A percentile compares a stretch with the other conserved stretches of the same genome.
These are phyloP conservation scores for Cerastis rubricosa DNA, from an alignment of 2,888 invertebrate species.

Conservation along the genomic window DNA sequence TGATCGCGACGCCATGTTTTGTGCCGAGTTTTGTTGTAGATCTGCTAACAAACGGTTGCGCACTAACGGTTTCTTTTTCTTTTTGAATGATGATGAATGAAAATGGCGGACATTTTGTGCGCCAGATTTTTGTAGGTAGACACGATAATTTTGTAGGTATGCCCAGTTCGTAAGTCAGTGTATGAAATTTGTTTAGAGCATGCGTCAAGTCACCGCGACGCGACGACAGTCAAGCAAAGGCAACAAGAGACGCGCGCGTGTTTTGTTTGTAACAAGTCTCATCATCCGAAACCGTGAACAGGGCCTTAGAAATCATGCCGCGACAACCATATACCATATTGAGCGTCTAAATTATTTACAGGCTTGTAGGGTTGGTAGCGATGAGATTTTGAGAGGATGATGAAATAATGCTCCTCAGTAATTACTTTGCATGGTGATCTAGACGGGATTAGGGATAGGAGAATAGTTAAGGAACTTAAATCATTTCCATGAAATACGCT, in stretches of 20 bases:
- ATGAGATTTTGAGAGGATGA: constrained; percentile 35
- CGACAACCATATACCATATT: constrained; percentile 65
- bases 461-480: constrained; percentile 5
- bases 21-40: too few relatives aligned
- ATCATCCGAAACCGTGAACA: not conserved
- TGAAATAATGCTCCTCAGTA: constrained; percentile 35
- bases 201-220: not conserved
- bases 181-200: too few relatives aligned
- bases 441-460: constrained; percentile 4
- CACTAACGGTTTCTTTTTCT: too few relatives aligned
- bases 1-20: too few relatives aligned
- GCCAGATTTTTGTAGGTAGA: too few relatives aligned
- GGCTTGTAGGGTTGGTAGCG: constrained; percentile 43
- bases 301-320: constrained; percentile 41
- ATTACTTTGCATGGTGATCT: constrained; percentile 17
- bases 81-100: too few relatives aligned
- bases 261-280: not conserved
- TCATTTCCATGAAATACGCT: not conserved
- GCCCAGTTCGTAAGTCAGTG: too few relatives aligned
- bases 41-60: too few relatives aligned
- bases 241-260: not conserved
- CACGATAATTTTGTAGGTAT: too few relatives aligned
- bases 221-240: not conserved
- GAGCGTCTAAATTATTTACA: constrained; percentile 52
- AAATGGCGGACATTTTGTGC: too few relatives aligned